Evolutionary conservation across 2,888 invertebrate species (phyloP).

Genomic region (Drosophila suboccidentalis): DNA sequence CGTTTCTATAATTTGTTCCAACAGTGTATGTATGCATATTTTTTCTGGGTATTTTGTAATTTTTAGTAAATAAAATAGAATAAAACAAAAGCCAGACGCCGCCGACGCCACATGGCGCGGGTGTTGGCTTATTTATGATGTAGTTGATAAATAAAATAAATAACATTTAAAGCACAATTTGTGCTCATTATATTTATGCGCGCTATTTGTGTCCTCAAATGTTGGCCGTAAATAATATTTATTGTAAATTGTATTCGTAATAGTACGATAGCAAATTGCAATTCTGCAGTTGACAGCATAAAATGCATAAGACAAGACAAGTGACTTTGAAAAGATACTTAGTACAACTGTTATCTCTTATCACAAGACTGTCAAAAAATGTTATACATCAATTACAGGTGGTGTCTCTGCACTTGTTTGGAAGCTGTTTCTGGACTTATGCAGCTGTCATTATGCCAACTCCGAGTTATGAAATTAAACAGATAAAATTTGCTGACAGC

Average conservation of each 20-base stretch:
- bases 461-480: not conserved
- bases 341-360: no score
- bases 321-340: not conserved
- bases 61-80: not conserved
- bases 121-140: constrained; percentile 71
- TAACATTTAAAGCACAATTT: constrained; percentile 71
- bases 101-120: constrained; percentile 58
- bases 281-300: constrained; percentile 51
- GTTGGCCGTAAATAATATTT: constrained; percentile 51
- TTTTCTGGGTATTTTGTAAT: not conserved
- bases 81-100: constrained; percentile 31
- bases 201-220: constrained; percentile 47
- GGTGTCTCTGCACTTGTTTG: not conserved
- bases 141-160: constrained; percentile 79
- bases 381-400: constrained; percentile 3
- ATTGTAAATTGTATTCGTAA: constrained; percentile 9
- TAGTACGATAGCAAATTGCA: constrained; percentile 5
- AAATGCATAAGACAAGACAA: constrained; percentile 13
- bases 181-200: constrained; percentile 59
- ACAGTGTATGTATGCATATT: not conserved
- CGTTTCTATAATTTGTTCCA: no score
- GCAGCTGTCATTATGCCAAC: constrained; percentile 1
- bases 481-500: not conserved
- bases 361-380: constrained; percentile 2
- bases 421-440: not conserved